A percentile compares a stretch with the other conserved stretches of the same genome.
Conservation (phyloP, 1,140 invertebrate genomes). For the Eurosta solidaginis region DNA sequence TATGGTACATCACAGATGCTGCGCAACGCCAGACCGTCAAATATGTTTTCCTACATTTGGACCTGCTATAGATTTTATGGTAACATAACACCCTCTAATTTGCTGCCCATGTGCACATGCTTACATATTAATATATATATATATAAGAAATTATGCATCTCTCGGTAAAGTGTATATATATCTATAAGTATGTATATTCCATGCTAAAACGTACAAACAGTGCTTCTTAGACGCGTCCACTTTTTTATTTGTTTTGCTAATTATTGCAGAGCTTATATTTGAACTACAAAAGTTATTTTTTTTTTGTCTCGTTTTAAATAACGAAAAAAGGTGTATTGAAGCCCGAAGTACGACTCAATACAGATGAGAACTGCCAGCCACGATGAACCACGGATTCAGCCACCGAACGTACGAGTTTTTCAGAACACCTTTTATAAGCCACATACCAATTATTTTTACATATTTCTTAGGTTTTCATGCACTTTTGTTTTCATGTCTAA, state of each 20-base stretch:
- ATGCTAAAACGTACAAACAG: neutral
- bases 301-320: neutral
- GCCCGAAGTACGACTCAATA: slow-evolving; percentile 10
- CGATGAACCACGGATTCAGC: slow-evolving; percentile 19
- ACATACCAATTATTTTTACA: neutral
- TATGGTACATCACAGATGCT: neutral
- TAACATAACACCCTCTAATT: neutral
- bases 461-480: neutral
- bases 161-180: neutral
- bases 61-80: too few species aligned
- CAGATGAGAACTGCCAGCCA: slow-evolving; percentile 11
- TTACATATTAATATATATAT: too few species aligned
- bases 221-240: neutral
- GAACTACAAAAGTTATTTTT: slow-evolving; percentile 16
- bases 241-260: slow-evolving; percentile 21
- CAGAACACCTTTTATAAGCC: neutral
- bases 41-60: too few species aligned
- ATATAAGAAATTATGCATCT: too few species aligned
- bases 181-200: neutral
- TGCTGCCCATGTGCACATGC: too few species aligned
- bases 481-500: neutral
- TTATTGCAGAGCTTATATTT: slow-evolving; percentile 4
- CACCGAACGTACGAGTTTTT: slow-evolving; percentile 6
- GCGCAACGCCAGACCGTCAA: neutral
- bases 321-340: slow-evolving; percentile 26